Conservation (phyloP, 2,888 invertebrate species). For the Stenolophus ochropezus region DNA sequence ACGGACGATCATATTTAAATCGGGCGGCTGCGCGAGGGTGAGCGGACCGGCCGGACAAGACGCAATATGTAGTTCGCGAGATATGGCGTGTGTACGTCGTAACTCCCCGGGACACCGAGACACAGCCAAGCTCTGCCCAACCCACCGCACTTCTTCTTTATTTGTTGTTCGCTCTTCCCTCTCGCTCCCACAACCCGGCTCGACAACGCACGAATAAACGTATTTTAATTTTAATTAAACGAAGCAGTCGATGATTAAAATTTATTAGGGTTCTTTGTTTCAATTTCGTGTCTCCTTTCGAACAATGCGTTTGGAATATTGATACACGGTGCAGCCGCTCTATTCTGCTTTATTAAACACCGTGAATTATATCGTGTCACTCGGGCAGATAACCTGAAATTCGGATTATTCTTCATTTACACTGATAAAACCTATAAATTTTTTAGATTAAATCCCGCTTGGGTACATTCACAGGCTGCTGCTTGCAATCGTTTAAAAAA, state of each 20-base stretch:
- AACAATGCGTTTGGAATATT: slow-evolving; percentile 59
- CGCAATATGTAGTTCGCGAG: slow-evolving; percentile 67
- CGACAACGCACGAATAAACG: slow-evolving; percentile 59
- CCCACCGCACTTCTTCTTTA: slow-evolving; percentile 55
- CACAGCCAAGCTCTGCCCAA: background rate
- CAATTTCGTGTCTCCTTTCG: slow-evolving; percentile 56
- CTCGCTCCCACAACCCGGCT: background rate
- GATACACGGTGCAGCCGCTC: slow-evolving; percentile 31
- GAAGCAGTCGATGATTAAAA: slow-evolving; percentile 70
- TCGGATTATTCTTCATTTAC: slow-evolving; percentile 28
- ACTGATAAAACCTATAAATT: background rate
- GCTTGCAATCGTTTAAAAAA: background rate
- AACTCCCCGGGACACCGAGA: slow-evolving; percentile 63
- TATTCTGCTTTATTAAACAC: slow-evolving; percentile 32
- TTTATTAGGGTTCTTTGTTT: slow-evolving; percentile 60
- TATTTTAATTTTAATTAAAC: slow-evolving; percentile 73
- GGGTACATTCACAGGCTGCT: background rate
- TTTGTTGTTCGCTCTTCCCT: slow-evolving; percentile 41
- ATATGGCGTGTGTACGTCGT: slow-evolving; percentile 68
- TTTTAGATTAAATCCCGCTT: slow-evolving; percentile 21
- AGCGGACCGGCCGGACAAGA: slow-evolving; percentile 65
- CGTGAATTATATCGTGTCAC: slow-evolving; percentile 29
- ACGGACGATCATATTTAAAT: slow-evolving; percentile 57
- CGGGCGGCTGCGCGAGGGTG: slow-evolving; percentile 63
- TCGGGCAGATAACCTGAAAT: slow-evolving; percentile 5